Conservation (phyloP, 2,888 invertebrate genomes). For the Oasisia sp. region DNA sequence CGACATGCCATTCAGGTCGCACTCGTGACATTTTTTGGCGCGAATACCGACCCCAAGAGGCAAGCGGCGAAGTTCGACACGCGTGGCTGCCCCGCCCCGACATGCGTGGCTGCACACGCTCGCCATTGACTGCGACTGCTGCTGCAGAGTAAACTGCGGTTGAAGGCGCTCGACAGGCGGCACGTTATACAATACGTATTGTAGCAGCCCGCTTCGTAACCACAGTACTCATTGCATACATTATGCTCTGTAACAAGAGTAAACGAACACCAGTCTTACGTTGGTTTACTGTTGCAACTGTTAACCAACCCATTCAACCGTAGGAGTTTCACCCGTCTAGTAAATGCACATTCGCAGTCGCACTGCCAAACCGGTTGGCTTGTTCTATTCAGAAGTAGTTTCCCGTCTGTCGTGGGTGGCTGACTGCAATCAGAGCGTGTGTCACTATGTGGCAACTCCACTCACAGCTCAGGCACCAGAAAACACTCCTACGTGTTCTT, state of each 20-base stretch:
- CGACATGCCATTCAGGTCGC: slow-evolving; percentile 3
- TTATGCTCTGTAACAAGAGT: no score
- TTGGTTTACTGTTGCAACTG: no score
- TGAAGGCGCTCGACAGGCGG: background rate
- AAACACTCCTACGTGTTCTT: background rate
- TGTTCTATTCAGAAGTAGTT: background rate
- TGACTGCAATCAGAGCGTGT: background rate
- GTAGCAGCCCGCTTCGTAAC: no score
- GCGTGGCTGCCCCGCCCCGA: background rate
- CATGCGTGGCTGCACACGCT: background rate
- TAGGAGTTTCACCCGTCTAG: no score
- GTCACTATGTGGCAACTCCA: background rate
- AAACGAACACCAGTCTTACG: no score
- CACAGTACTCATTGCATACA: no score
- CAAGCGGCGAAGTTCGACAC: background rate
- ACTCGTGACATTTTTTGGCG: background rate
- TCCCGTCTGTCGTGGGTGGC: background rate
- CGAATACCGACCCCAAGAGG: background rate
- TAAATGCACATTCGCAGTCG: no score
- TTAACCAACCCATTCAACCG: no score
- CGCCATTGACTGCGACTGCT: background rate
- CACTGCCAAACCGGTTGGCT: background rate
- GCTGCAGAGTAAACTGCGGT: background rate
- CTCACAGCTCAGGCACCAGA: background rate
- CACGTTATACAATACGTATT: no score